Conservation (phyloP, 2,797 vertebrate genomes). For the Xerus rutilus region DNA sequence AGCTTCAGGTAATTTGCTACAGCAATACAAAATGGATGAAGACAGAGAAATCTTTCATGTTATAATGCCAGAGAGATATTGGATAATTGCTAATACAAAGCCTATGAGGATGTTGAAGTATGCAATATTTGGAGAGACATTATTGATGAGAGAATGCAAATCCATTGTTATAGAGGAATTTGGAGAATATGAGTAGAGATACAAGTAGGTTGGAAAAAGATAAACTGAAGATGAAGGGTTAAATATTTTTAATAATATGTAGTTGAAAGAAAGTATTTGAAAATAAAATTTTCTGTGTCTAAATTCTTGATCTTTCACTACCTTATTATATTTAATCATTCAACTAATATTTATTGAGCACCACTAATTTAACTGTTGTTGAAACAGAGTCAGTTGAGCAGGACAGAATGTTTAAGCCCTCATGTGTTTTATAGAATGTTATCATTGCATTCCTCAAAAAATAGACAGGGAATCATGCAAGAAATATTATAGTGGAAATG, state of each 20-base stretch:
- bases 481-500: not conserved
- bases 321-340: not conserved
- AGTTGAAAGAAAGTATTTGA: not conserved
- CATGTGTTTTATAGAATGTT: not conserved
- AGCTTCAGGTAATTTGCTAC: not conserved
- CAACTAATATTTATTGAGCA: not conserved
- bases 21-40: not conserved
- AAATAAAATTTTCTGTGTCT: not conserved
- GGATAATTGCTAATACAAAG: not conserved
- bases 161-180: not conserved
- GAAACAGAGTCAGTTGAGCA: not conserved
- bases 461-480: not conserved
- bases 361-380: not conserved
- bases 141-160: not conserved
- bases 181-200: not conserved
- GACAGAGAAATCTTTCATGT: not conserved
- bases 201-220: not conserved
- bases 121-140: not conserved
- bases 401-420: not conserved
- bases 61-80: not conserved
- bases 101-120: not conserved
- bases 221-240: not conserved
- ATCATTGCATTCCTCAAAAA: not conserved
- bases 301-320: not conserved
- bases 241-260: not conserved